Evolutionary conservation across 2,113 vertebrate species (phyloP).

Genomic region (Pholis gunnellus): DNA sequence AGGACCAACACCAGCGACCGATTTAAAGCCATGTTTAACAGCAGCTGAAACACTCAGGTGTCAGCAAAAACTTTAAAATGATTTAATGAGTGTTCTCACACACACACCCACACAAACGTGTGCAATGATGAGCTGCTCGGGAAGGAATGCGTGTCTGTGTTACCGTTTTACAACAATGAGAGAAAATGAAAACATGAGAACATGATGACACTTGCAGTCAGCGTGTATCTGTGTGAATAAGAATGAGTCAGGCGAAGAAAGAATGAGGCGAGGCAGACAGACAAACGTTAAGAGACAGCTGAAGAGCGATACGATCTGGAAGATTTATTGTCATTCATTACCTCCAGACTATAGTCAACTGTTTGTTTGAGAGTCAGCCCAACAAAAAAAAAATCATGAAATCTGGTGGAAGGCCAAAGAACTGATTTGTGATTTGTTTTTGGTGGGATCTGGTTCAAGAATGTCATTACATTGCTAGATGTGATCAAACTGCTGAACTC

Average conservation of each 20-base stretch:
- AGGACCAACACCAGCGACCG: slow-evolving; percentile 26
- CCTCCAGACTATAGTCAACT: background rate
- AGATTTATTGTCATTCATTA: background rate
- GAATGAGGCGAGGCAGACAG: slow-evolving; percentile 33
- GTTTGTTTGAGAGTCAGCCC: background rate
- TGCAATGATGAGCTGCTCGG: slow-evolving; percentile 15
- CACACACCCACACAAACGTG: background rate
- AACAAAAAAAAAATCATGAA: background rate
- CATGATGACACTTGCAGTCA: slow-evolving; percentile 62
- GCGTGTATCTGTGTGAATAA: slow-evolving; percentile 14
- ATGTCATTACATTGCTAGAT: background rate
- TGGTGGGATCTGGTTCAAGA: background rate
- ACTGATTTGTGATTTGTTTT: background rate
- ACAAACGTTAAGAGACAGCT: slow-evolving; percentile 5
- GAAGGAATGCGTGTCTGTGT: slow-evolving; percentile 36
- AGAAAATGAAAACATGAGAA: slow-evolving; percentile 55
- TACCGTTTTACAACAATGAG: slow-evolving; percentile 55
- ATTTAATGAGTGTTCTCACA: slow-evolving; percentile 9
- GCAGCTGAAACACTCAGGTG: slow-evolving; percentile 58
- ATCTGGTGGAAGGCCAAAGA: background rate
- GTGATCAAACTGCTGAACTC: background rate
- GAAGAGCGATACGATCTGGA: background rate
- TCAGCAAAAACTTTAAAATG: slow-evolving; percentile 50
- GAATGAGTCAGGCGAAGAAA: slow-evolving; percentile 45
- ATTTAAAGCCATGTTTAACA: slow-evolving; percentile 55